phyloP scores from a whole-genome alignment of 2,888 invertebrate species.

The Pelosia muscerda region DNA sequence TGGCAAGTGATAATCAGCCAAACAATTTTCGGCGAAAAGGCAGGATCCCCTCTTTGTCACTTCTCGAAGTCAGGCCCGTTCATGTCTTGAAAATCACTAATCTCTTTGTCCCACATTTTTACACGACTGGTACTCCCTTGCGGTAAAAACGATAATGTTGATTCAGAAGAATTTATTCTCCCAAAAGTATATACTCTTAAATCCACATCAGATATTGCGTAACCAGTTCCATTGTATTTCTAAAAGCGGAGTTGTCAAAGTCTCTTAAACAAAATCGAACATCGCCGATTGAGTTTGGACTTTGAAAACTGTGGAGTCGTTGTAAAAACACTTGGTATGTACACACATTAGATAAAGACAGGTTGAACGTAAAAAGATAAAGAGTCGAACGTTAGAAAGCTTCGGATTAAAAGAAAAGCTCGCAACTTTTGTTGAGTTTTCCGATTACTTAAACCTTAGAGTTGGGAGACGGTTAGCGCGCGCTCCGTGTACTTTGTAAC shows the following conservation, averaged over 20 bases:
- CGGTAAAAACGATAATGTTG: neutral
- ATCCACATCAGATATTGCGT: neutral
- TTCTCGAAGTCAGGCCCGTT: neutral
- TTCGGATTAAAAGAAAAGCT: slow-evolving; percentile 41
- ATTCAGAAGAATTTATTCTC: neutral
- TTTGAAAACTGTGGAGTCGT: slow-evolving; percentile 6
- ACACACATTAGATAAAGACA: slow-evolving; percentile 24
- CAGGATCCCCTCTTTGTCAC: too few species aligned
- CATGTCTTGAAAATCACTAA: neutral
- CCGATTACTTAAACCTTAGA: slow-evolving; percentile 45
- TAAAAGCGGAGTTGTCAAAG: slow-evolving; percentile 7
- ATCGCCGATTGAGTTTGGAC: slow-evolving; percentile 16
- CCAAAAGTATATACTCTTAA: neutral
- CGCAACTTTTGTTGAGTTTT: slow-evolving; percentile 36
- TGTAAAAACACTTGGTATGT: slow-evolving; percentile 17
- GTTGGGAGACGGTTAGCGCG: slow-evolving; percentile 27
- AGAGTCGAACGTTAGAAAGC: slow-evolving; percentile 40
- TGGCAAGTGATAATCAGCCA: too few species aligned
- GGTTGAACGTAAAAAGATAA: slow-evolving; percentile 34
- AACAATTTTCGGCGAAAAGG: too few species aligned
- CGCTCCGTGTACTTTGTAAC: slow-evolving; percentile 17
- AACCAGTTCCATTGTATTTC: slow-evolving; percentile 1
- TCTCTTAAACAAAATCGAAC: neutral
- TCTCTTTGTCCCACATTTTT: neutral
- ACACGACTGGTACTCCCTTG: neutral